A percentile compares a stretch with the other conserved stretches of the same genome.
Evolutionary conservation across 2,888 invertebrate species (phyloP).

Genomic region (Morpho deidamia): DNA sequence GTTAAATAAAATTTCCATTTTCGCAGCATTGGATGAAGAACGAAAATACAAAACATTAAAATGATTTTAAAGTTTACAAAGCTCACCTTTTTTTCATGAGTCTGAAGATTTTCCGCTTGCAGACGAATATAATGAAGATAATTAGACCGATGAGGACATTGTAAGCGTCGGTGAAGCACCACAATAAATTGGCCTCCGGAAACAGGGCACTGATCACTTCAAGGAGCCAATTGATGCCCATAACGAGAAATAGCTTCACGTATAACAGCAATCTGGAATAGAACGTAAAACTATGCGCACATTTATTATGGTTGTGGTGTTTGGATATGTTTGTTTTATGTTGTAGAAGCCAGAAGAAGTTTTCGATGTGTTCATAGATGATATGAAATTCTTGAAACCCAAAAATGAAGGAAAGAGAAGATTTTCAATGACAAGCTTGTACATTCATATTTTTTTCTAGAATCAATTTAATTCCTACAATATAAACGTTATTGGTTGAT

Average conservation of each 20-base stretch:
- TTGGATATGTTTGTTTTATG: neutral
- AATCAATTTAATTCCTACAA: no score
- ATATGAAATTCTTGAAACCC: no score
- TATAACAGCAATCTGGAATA: slow-evolving; percentile 81
- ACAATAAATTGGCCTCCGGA: slow-evolving; percentile 63
- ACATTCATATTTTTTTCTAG: no score
- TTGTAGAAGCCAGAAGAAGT: no score
- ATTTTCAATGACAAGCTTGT: no score
- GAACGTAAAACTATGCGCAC: slow-evolving; percentile 16
- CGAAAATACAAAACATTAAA: neutral
- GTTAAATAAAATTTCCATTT: neutral
- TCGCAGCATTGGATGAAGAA: neutral
- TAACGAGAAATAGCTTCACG: slow-evolving; percentile 83
- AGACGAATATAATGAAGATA: slow-evolving; percentile 86
- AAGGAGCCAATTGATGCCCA: slow-evolving; percentile 87
- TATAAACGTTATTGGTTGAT: no score
- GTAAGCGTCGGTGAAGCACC: slow-evolving; percentile 81
- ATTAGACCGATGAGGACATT: slow-evolving; percentile 84
- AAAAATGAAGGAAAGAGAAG: no score
- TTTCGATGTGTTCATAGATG: no score
- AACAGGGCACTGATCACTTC: slow-evolving; percentile 82
- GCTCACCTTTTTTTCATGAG: slow-evolving; percentile 79
- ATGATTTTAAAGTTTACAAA: neutral
- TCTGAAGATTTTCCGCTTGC: slow-evolving; percentile 82
- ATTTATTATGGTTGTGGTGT: slow-evolving; percentile 1